Conservation (phyloP, 2,113 vertebrate genomes). For the Petaurus breviceps region DNA sequence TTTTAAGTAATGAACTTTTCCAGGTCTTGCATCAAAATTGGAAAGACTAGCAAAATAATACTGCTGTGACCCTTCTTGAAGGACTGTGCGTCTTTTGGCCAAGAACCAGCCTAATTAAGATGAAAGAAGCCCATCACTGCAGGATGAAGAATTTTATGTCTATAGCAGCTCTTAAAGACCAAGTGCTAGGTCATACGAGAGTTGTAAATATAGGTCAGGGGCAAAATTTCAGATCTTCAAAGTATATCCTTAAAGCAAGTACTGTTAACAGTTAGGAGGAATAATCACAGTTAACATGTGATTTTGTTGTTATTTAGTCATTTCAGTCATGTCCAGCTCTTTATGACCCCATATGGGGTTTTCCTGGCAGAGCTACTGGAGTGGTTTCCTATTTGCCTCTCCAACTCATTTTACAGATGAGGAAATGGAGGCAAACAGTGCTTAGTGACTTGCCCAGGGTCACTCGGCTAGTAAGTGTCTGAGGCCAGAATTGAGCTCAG, state of each 20-base stretch:
- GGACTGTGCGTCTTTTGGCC: not conserved
- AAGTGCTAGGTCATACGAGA: not conserved
- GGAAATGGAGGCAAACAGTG: not conserved
- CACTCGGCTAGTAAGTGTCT: not conserved
- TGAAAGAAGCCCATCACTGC: not conserved
- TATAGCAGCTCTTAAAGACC: not conserved
- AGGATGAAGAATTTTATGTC: not conserved
- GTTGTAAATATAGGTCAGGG: not conserved
- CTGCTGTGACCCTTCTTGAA: not conserved
- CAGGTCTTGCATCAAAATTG: not conserved
- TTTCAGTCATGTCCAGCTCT: not conserved
- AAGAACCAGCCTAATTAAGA: not conserved
- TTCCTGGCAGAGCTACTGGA: not conserved
- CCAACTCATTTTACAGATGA: not conserved
- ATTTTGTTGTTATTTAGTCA: not conserved
- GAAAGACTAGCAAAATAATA: not conserved
- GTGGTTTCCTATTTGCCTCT: not conserved
- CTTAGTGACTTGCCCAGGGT: not conserved
- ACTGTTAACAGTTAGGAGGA: not conserved
- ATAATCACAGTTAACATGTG: not conserved
- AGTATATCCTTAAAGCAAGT: not conserved
- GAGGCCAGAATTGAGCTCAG: not conserved
- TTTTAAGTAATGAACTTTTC: not conserved
- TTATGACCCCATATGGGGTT: not conserved
- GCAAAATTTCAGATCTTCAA: not conserved